Evolutionary conservation across 2,797 vertebrate species (phyloP).

Genomic region (Cyclura pinguis): DNA sequence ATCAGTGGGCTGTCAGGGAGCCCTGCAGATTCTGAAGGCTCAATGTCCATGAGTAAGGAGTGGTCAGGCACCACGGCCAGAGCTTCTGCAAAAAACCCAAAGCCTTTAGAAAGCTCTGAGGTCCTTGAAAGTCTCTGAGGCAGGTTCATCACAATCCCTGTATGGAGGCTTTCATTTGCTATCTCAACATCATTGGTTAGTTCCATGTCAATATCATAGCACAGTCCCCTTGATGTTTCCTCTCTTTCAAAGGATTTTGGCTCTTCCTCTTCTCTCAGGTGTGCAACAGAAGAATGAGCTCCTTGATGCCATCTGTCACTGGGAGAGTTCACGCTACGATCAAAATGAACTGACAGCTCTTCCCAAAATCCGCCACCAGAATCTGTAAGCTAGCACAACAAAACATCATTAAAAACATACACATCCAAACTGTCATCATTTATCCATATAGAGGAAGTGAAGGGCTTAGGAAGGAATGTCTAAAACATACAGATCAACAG

Average conservation of each 20-base stretch:
- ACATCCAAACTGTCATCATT: not conserved
- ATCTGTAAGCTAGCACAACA: constrained; percentile 46
- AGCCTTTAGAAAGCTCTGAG: constrained; percentile 34
- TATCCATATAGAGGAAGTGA: no score
- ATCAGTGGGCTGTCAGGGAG: not conserved
- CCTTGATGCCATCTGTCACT: not conserved
- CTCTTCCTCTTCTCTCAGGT: constrained; percentile 2
- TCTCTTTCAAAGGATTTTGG: not conserved
- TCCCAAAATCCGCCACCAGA: constrained; percentile 11
- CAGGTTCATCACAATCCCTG: constrained; percentile 63
- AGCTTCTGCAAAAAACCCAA: constrained; percentile 45
- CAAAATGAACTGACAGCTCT: not conserved
- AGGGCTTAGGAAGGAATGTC: not conserved
- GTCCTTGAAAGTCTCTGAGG: not conserved
- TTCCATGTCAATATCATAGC: constrained; percentile 47
- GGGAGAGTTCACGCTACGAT: not conserved
- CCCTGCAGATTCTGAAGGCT: not conserved
- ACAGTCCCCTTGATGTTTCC: not conserved
- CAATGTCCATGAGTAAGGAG: not conserved
- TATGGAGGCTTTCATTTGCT: not conserved
- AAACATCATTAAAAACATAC: not conserved
- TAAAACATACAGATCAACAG: not conserved
- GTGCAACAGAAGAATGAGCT: not conserved
- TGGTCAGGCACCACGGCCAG: not conserved
- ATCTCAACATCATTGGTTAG: not conserved